Evolutionary conservation across 2,113 vertebrate genomes (phyloP).

Genomic region (Bagarius yarrelli): DNA sequence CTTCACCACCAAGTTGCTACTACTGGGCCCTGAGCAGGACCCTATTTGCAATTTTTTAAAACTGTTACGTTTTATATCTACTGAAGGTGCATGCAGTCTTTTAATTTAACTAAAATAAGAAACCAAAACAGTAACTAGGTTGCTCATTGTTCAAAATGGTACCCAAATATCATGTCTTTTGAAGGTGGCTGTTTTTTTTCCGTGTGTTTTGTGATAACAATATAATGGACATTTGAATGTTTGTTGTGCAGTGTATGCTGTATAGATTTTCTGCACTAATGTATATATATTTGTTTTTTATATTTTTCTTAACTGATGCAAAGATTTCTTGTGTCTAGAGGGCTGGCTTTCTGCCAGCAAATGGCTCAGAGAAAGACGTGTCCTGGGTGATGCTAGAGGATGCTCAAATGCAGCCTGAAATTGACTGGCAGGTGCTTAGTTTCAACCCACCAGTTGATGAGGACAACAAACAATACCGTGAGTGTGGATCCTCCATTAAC

Average conservation of each 20-base stretch:
- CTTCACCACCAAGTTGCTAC: no score
- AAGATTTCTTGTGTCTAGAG: constrained; percentile 70
- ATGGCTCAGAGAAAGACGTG: constrained; percentile 71
- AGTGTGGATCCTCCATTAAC: constrained; percentile 51
- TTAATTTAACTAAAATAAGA: not conserved
- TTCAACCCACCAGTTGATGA: constrained; percentile 82
- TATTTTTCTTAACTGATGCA: constrained; percentile 33
- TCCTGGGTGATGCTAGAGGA: constrained; percentile 88
- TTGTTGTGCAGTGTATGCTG: not conserved
- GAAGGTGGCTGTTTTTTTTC: not conserved
- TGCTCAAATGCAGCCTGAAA: constrained; percentile 66
- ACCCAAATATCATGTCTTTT: not conserved
- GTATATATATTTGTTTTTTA: constrained; percentile 35
- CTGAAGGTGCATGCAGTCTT: not conserved
- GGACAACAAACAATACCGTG: constrained; percentile 83
- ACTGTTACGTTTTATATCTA: not conserved
- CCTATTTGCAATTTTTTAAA: not conserved
- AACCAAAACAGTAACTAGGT: not conserved
- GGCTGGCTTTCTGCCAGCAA: constrained; percentile 80
- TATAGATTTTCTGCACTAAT: not conserved
- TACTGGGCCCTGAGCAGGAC: no score
- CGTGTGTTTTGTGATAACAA: not conserved
- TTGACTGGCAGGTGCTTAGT: constrained; percentile 80
- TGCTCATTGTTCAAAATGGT: no score
- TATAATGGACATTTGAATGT: not conserved